phyloP scores from a whole-genome alignment of 2,888 invertebrate genomes.

The Agrochola lychnidis region DNA sequence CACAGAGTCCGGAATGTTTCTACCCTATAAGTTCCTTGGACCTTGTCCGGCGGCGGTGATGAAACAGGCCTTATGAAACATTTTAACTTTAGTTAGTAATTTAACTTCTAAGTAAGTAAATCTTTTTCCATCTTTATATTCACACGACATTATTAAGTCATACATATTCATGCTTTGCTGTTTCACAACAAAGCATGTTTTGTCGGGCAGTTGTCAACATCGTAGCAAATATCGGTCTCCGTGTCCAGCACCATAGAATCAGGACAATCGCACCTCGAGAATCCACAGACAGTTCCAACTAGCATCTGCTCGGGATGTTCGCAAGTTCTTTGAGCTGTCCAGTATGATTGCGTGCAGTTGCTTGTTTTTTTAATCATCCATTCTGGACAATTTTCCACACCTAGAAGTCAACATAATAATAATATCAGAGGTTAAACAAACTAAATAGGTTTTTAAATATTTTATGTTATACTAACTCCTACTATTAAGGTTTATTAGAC shows the following conservation, averaged over 20 bases:
- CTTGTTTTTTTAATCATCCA: slow-evolving; percentile 74
- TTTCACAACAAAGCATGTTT: slow-evolving; percentile 65
- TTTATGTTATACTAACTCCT: neutral
- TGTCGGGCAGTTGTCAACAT: slow-evolving; percentile 81
- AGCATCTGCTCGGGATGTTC: slow-evolving; percentile 75
- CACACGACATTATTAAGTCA: neutral
- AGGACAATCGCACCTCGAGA: slow-evolving; percentile 82
- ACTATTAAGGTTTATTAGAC: neutral
- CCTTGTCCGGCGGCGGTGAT: neutral
- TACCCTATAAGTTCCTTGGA: neutral
- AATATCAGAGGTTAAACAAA: neutral
- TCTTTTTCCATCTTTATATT: neutral
- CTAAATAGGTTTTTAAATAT: neutral
- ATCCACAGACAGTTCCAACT: slow-evolving; percentile 79
- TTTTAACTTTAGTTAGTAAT: neutral
- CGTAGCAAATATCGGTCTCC: slow-evolving; percentile 80
- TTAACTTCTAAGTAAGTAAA: neutral
- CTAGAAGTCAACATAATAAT: slow-evolving; percentile 62
- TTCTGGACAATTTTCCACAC: slow-evolving; percentile 80
- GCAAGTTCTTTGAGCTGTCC: slow-evolving; percentile 80
- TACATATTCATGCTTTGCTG: neutral
- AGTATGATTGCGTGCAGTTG: slow-evolving; percentile 74
- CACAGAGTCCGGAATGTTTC: neutral
- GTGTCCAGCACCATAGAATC: slow-evolving; percentile 75
- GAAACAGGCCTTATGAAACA: neutral